Conservation (phyloP, 2,888 invertebrate species). For the Amphipoea oculea region DNA sequence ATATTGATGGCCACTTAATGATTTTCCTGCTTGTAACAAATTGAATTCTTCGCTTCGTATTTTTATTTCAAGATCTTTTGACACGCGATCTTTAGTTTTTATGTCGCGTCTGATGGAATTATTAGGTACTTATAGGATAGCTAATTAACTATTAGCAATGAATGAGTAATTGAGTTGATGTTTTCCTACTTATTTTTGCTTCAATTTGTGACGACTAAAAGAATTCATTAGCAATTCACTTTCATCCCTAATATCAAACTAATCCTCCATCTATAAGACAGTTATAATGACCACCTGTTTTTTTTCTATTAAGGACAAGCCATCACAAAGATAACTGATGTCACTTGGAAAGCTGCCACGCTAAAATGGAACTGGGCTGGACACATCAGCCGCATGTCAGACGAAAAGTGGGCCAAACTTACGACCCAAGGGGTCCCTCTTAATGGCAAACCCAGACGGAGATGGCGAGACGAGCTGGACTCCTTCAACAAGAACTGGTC, state of each 20-base stretch:
- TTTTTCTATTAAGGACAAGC: background rate
- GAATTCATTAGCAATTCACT: background rate
- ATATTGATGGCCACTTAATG: slow-evolving; percentile 83
- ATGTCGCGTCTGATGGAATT: background rate
- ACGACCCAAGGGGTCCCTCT: no score
- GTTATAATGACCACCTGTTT: background rate
- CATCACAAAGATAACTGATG: no score
- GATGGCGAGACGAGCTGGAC: no score
- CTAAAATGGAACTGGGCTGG: no score
- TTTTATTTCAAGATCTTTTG: slow-evolving; percentile 15
- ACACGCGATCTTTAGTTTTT: slow-evolving; percentile 22
- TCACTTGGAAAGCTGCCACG: no score
- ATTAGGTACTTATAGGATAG: background rate
- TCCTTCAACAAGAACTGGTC: no score
- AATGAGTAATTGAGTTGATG: background rate
- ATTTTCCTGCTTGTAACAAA: slow-evolving; percentile 73
- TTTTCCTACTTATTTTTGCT: background rate
- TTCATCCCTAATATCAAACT: no score
- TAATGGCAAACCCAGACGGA: no score
- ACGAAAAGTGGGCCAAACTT: no score
- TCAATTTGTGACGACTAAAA: background rate
- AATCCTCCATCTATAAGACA: no score
- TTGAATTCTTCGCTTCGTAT: slow-evolving; percentile 21
- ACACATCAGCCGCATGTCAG: no score
- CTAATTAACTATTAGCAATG: background rate